Percentiles rank a stretch among this genome's conserved stretches.
Conservation (phyloP, 2,888 invertebrate genomes). For the Steinernema hermaphroditum region DNA sequence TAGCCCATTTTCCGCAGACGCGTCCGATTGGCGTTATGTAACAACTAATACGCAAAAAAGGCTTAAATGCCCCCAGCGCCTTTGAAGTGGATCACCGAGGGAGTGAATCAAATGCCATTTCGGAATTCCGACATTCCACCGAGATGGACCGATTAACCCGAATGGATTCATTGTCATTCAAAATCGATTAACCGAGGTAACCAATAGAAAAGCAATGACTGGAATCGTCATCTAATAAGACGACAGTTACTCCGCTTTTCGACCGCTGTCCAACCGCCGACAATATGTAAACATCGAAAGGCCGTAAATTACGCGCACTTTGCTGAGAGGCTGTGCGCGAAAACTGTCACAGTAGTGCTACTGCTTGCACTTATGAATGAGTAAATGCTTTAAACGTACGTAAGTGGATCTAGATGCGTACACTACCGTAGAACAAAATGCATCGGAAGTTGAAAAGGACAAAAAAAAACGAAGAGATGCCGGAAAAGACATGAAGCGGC, state of each 20-base stretch:
- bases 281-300: constrained; percentile 24
- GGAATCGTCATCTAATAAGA: constrained; percentile 13
- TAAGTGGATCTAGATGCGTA: background rate
- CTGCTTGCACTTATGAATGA: background rate
- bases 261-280: background rate
- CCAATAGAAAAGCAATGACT: background rate
- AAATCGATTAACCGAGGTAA: too few relatives aligned
- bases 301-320: constrained; percentile 13
- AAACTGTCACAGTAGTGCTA: constrained; percentile 24
- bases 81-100: background rate
- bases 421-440: too few relatives aligned
- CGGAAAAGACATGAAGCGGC: too few relatives aligned
- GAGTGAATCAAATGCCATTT: constrained; percentile 1
- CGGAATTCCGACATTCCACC: background rate
- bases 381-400: background rate
- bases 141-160: background rate
- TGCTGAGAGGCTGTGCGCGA: constrained; percentile 6
- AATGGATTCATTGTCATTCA: background rate
- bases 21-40: background rate
- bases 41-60: background rate
- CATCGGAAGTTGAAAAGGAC: too few relatives aligned
- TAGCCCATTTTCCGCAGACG: background rate
- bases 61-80: background rate
- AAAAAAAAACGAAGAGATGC: too few relatives aligned
- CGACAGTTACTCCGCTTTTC: constrained; percentile 10